Evolutionary conservation across 2,888 invertebrate genomes (phyloP).

Genomic region (Diaprepes abbreviatus): DNA sequence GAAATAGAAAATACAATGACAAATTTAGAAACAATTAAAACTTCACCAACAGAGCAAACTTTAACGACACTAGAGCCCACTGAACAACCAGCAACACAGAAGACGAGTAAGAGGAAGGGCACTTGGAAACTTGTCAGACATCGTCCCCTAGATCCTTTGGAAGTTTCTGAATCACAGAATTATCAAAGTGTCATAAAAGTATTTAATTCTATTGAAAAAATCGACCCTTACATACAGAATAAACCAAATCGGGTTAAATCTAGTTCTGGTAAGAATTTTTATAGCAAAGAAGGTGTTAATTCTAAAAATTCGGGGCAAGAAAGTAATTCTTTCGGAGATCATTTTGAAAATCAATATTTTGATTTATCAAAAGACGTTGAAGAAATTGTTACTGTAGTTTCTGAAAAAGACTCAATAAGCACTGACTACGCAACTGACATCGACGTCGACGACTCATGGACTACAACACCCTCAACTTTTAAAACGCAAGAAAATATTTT

Average conservation of each 20-base stretch:
- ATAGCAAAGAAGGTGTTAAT: neutral
- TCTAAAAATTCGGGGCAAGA: neutral
- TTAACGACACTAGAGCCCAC: neutral
- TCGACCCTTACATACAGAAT: conserved; percentile 38
- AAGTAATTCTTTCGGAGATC: neutral
- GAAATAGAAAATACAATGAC: conserved; percentile 2
- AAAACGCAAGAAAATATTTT: conserved; percentile 58
- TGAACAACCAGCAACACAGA: conserved; percentile 50
- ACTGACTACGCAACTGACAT: conserved; percentile 12
- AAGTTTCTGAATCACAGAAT: conserved; percentile 85
- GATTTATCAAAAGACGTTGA: neutral
- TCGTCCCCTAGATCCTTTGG: conserved; percentile 77
- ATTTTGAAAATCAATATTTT: neutral
- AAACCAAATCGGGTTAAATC: neutral
- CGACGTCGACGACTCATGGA: neutral
- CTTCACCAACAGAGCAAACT: conserved; percentile 19
- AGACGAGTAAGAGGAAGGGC: conserved; percentile 73
- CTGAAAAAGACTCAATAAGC: neutral
- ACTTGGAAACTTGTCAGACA: conserved; percentile 83
- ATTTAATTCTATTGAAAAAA: conserved; percentile 57
- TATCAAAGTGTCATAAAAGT: conserved; percentile 67
- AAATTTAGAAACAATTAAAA: conserved; percentile 36
- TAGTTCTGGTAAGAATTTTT: neutral
- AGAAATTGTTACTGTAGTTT: conserved; percentile 4
- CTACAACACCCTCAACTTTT: conserved; percentile 45